Conservation (phyloP, 2,797 vertebrate species). For the Alectoris magna region DNA sequence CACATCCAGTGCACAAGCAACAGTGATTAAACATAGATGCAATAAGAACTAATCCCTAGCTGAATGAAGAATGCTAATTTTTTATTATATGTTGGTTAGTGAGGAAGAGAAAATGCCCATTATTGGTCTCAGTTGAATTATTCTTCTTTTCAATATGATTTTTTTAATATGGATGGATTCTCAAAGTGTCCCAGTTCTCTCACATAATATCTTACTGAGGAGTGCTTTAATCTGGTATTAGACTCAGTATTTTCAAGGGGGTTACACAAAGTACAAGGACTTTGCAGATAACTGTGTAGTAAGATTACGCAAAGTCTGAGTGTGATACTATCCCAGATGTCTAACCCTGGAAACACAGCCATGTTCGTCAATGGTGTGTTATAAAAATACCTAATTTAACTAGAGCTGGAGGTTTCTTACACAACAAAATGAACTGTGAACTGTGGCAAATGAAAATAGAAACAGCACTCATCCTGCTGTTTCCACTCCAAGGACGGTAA, state of each 20-base stretch:
- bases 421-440: neutral
- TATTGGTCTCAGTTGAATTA: neutral
- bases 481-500: neutral
- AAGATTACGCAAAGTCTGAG: neutral
- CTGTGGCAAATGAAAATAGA: neutral
- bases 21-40: neutral
- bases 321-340: neutral
- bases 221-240: neutral
- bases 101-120: neutral
- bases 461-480: neutral
- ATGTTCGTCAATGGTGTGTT: neutral
- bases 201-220: neutral
- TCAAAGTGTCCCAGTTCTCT: neutral
- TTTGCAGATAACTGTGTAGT: neutral
- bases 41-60: neutral
- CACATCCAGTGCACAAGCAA: neutral
- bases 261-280: neutral
- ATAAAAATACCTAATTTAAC: neutral
- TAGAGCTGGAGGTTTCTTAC: neutral
- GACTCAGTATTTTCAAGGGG: neutral
- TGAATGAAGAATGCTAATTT: constrained; percentile 1
- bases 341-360: neutral
- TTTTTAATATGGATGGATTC: constrained; percentile 4
- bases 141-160: neutral
- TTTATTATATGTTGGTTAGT: neutral